phyloP scores from a whole-genome alignment of 2,797 vertebrate species.

The Prionace glauca region DNA sequence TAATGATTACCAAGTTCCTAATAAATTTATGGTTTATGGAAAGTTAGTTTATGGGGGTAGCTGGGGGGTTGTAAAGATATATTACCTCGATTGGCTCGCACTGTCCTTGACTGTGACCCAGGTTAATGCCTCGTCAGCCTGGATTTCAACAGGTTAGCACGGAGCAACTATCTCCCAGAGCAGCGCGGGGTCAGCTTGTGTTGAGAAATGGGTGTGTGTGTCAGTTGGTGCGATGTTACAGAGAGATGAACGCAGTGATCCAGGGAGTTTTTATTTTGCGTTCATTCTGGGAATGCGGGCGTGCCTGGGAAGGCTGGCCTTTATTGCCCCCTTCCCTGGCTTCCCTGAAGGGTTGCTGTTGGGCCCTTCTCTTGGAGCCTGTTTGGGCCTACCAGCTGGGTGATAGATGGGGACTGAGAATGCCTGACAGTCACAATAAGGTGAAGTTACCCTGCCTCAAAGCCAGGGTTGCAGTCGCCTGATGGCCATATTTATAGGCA shows the following conservation, averaged over 20 bases:
- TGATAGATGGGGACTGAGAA: not conserved
- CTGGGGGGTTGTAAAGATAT: conserved; percentile 50
- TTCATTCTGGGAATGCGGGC: not conserved
- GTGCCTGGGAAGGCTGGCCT: not conserved
- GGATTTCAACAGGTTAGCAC: not conserved
- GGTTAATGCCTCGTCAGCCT: not conserved
- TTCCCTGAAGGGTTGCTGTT: not conserved
- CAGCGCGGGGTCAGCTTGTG: too few relatives aligned
- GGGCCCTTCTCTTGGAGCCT: not conserved
- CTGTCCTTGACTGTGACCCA: conserved; percentile 52
- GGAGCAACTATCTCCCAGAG: not conserved
- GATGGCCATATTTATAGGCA: not conserved
- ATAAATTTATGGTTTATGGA: conserved; percentile 50
- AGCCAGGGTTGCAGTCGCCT: not conserved
- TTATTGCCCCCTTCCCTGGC: not conserved
- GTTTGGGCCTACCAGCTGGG: not conserved
- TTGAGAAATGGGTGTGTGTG: not conserved
- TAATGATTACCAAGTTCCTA: conserved; percentile 49
- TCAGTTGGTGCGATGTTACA: not conserved
- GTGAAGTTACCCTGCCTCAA: not conserved
- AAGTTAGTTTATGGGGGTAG: conserved; percentile 48
- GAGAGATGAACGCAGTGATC: not conserved
- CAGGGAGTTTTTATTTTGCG: not conserved
- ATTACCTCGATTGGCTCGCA: conserved; percentile 48
- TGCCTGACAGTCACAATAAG: not conserved